A percentile compares a stretch with the other conserved stretches of the same genome.
These are phyloP conservation scores for Plebejus argus DNA, from an alignment of 2,888 invertebrate species.

Conservation along the genomic window DNA sequence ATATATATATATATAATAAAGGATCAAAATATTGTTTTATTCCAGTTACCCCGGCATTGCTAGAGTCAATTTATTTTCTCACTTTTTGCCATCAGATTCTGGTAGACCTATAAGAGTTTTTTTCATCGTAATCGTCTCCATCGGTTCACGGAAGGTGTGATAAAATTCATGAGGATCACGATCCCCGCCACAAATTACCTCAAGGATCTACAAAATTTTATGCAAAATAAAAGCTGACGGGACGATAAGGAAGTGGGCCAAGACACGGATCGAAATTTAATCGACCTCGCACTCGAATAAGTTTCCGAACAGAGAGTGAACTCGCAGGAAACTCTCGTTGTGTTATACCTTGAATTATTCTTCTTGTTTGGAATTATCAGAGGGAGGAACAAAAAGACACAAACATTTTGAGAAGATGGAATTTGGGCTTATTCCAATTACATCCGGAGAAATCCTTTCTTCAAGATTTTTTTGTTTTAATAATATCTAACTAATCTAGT, in stretches of 20 bases:
- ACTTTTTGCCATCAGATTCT: no score
- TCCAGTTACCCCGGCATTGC: no score
- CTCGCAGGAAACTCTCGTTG: not conserved
- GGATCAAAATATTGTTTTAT: no score
- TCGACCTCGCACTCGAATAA: not conserved
- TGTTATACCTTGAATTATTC: not conserved
- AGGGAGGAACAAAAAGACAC: not conserved
- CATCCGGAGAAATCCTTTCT: not conserved
- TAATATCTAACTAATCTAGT: no score
- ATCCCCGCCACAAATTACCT: conserved; percentile 7
- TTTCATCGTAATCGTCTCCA: not conserved
- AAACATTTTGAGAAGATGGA: not conserved
- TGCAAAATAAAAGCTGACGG: conserved; percentile 20
- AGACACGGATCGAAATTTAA: conserved; percentile 16
- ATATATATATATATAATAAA: no score
- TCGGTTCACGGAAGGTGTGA: conserved; percentile 1
- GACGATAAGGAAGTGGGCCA: conserved; percentile 16
- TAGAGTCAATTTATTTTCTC: no score
- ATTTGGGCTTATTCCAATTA: not conserved
- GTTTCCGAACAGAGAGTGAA: not conserved
- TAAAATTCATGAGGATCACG: conserved; percentile 17
- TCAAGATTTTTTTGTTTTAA: not conserved
- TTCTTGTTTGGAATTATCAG: not conserved
- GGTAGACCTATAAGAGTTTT: no score
- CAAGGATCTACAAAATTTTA: conserved; percentile 18